Conservation (phyloP, 2,888 invertebrate species). For the Calameuta filiformis region DNA sequence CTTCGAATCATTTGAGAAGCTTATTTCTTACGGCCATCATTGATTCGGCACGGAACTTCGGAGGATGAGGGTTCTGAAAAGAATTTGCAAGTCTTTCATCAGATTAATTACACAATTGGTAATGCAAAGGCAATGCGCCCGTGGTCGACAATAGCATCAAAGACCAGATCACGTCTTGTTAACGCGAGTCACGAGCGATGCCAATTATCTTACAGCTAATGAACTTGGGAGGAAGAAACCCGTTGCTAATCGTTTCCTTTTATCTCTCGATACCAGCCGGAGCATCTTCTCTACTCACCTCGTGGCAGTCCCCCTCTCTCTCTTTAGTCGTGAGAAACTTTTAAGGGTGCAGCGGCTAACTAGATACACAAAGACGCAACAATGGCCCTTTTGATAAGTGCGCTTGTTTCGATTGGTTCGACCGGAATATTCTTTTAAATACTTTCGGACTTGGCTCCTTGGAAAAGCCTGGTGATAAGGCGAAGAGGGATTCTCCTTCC, state of each 20-base stretch:
- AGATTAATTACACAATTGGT: slow-evolving; percentile 8
- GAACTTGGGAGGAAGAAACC: slow-evolving; percentile 25
- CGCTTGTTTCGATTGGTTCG: not conserved
- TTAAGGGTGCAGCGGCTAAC: too few species aligned
- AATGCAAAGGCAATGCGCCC: not conserved
- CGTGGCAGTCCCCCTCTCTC: too few species aligned
- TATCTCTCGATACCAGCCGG: not conserved
- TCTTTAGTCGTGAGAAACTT: too few species aligned
- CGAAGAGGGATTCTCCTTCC: not conserved
- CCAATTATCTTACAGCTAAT: slow-evolving; percentile 32
- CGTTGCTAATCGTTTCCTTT: not conserved
- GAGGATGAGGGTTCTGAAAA: too few species aligned
- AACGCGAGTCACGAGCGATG: slow-evolving; percentile 28
- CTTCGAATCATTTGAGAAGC: too few species aligned
- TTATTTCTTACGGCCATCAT: too few species aligned
- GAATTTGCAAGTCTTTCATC: slow-evolving; percentile 17
- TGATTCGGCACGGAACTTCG: too few species aligned
- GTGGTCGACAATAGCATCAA: slow-evolving; percentile 28
- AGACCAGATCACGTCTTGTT: slow-evolving; percentile 25
- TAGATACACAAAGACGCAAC: too few species aligned
- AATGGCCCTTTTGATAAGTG: too few species aligned
- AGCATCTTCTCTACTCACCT: too few species aligned
- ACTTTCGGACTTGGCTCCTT: not conserved
- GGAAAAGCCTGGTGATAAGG: not conserved
- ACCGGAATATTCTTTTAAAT: not conserved